Conservation (phyloP, 2,888 invertebrate species). For the Pomacea canaliculata region DNA sequence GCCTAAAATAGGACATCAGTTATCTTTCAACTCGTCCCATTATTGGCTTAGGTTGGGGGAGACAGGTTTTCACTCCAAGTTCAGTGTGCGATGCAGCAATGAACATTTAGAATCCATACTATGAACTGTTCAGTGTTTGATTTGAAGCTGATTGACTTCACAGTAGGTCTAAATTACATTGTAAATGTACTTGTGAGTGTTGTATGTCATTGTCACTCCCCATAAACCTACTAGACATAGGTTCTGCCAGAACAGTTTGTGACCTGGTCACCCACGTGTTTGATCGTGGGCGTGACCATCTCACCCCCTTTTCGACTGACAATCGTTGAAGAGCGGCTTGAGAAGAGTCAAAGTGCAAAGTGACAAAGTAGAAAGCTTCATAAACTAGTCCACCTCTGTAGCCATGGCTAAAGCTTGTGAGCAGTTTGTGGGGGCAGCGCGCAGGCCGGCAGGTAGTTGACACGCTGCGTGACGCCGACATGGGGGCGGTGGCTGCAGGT, state of each 20-base stretch:
- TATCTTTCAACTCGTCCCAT: slow-evolving; percentile 22
- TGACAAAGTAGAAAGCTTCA: slow-evolving; percentile 36
- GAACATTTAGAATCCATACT: too few species aligned
- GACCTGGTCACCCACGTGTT: neutral
- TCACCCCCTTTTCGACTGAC: neutral
- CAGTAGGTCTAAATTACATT: too few species aligned
- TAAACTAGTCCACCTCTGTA: slow-evolving; percentile 31
- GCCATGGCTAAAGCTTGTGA: slow-evolving; percentile 8
- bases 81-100: too few species aligned
- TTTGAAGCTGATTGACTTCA: too few species aligned
- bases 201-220: too few species aligned
- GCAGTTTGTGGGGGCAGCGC: neutral
- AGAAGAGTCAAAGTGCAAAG: slow-evolving; percentile 41
- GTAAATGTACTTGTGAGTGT: too few species aligned
- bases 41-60: neutral
- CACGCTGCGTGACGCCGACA: too few species aligned
- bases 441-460: too few species aligned
- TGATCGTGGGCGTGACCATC: neutral
- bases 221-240: too few species aligned
- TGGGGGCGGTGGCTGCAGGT: too few species aligned
- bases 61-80: neutral
- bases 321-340: neutral
- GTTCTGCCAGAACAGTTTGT: neutral
- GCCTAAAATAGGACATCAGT: slow-evolving; percentile 27
- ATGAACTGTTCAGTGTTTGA: too few species aligned